A percentile compares a stretch with the other conserved stretches of the same genome.
These are phyloP conservation scores for Serinus canaria DNA, from an alignment of 2,113 vertebrate species.

Conservation along the genomic window DNA sequence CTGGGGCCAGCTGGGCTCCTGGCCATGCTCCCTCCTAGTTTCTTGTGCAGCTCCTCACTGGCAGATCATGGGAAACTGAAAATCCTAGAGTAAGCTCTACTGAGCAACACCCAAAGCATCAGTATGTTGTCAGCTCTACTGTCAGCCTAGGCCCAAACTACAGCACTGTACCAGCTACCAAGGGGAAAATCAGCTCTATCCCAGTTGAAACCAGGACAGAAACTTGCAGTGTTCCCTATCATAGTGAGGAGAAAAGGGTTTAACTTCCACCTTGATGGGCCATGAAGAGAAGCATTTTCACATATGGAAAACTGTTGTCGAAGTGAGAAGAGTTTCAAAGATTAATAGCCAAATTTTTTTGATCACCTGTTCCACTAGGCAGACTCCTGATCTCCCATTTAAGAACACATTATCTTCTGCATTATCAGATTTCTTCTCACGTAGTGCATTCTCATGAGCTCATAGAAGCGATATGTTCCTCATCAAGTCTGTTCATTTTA, in stretches of 20 bases:
- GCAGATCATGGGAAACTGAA: background rate
- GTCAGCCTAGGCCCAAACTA: background rate
- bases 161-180: background rate
- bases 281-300: background rate
- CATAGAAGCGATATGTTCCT: background rate
- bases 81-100: background rate
- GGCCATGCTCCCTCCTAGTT: background rate
- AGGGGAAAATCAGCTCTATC: background rate
- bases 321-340: background rate
- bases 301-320: background rate
- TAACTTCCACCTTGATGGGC: background rate
- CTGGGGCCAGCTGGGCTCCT: background rate
- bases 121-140: background rate
- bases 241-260: background rate
- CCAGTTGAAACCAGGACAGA: background rate
- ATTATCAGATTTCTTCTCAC: background rate
- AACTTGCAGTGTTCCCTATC: background rate
- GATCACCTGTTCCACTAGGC: background rate
- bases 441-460: background rate
- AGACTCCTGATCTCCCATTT: background rate
- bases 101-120: background rate
- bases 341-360: background rate
- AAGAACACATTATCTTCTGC: background rate
- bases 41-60: background rate
- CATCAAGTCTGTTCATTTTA: background rate